Evolutionary conservation across 92 coral and sea anemone genomes (phyloP).

Genomic region (Palythoa grandiflora): DNA sequence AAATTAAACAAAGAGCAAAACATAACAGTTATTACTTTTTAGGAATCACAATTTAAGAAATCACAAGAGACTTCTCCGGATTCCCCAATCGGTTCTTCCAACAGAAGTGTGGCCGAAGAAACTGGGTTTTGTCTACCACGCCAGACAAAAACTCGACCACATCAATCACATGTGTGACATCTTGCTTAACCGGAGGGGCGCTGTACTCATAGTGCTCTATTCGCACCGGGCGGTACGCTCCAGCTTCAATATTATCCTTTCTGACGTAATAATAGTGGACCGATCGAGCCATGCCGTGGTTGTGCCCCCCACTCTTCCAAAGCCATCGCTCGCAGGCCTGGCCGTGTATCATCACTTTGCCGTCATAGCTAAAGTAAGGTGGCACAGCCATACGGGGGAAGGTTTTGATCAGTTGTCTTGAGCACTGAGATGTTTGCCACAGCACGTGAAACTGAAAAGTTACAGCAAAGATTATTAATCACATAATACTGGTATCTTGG

Average conservation of each 20-base stretch:
- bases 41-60: neutral
- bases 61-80: neutral
- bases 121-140: conserved; percentile 17
- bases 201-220: conserved; percentile 30
- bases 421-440: conserved; percentile 8
- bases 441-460: conserved; percentile 26
- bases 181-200: conserved; percentile 36
- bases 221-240: conserved; percentile 39
- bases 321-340: conserved; percentile 40
- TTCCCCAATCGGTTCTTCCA: neutral
- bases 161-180: conserved; percentile 31
- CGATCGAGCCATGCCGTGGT: conserved; percentile 10
- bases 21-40: neutral
- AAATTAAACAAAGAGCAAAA: too few relatives aligned
- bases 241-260: conserved; percentile 12
- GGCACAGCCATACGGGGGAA: conserved; percentile 36
- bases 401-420: neutral
- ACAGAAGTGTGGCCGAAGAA: conserved; percentile 26
- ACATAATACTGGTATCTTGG: too few relatives aligned
- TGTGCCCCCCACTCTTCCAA: conserved; percentile 49
- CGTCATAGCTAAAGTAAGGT: conserved; percentile 37
- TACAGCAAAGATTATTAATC: too few relatives aligned
- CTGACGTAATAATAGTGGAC: conserved; percentile 44
- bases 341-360: conserved; percentile 24
- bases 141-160: conserved; percentile 44